Evolutionary conservation across 2,888 invertebrate genomes (phyloP), one percentile per base, ranked within the genome.

Genomic region (Eilema griseolum): DNA sequence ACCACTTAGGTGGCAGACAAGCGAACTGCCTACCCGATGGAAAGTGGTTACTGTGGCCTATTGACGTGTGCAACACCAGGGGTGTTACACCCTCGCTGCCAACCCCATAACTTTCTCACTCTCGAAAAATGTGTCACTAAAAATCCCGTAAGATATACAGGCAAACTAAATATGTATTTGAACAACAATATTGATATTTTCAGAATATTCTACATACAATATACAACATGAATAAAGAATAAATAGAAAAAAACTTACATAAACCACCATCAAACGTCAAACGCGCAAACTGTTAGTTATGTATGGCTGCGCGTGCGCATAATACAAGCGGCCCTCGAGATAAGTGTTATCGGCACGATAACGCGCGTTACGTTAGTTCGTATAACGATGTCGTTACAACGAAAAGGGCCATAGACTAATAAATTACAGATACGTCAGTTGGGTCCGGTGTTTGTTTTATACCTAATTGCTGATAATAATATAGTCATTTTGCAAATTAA

Each of bases 281-380:
- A 66, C 52, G 46, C 24, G 23, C 67, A 62, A 73, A 70, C 56
- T 76, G 28, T 37, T 41, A 24, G 68, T 57, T 37, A 33, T 20
- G 20, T 60, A 23, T 14, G 14, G 31, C 10, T 37, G 66, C 66
- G 70, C 69, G 28, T 46, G 46, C 61, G 37, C 65, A 46, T 20
- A 57, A 46, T n/a, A 46, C 33, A 20, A 57, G 74, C 74, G 74
- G 67, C 81, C 80, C 78, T 71, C 73, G 72, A 83, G 87, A 86
- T 87, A 86, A 82, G 84, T 37, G 33, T 79, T 85, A 85, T 84
- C 84, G 80, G 23, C 23, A 65, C 83, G 85, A 86, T 88, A 87
- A 80, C 86, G 78, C 81, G 79, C 87, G 88, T 85, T 86, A 85
- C 84, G 80, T 80, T 83, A 78, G 70, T 23, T 64, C 74, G 76